Evolutionary conservation across 2,888 invertebrate species (phyloP).

Genomic region (Platycnemis pennipes): DNA sequence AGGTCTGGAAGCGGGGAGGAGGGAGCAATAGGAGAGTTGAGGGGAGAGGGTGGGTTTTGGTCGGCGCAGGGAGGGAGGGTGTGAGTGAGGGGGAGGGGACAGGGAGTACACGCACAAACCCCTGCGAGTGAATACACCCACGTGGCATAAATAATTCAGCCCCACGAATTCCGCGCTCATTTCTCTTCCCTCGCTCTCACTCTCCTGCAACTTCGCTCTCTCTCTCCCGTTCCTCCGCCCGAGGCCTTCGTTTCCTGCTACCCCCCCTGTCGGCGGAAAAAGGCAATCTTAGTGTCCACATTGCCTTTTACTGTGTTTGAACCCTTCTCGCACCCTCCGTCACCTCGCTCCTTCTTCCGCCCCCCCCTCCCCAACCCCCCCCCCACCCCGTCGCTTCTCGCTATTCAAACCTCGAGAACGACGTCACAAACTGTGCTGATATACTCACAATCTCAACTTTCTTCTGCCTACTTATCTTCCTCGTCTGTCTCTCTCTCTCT

Average conservation of each 20-base stretch:
- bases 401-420: not conserved
- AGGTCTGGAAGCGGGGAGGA: not conserved
- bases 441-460: conserved; percentile 1
- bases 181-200: not conserved
- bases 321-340: not conserved
- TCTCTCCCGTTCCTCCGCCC: not conserved
- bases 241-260: not conserved
- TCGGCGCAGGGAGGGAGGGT: not conserved
- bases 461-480: not conserved
- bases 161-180: conserved; percentile 35
- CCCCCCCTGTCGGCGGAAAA: not conserved
- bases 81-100: not conserved
- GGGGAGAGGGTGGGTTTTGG: not conserved
- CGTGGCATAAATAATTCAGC: conserved; percentile 35
- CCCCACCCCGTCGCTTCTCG: not conserved
- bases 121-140: conserved; percentile 39
- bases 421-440: not conserved
- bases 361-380: not conserved
- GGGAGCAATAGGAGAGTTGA: not conserved
- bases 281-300: conserved; percentile 39
- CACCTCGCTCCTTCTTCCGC: not conserved
- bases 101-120: not conserved
- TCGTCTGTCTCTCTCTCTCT: not conserved
- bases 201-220: not conserved
- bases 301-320: conserved; percentile 31